Evolutionary conservation across 2,888 invertebrate species (phyloP).

Genomic region (Nomada ruficornis): DNA sequence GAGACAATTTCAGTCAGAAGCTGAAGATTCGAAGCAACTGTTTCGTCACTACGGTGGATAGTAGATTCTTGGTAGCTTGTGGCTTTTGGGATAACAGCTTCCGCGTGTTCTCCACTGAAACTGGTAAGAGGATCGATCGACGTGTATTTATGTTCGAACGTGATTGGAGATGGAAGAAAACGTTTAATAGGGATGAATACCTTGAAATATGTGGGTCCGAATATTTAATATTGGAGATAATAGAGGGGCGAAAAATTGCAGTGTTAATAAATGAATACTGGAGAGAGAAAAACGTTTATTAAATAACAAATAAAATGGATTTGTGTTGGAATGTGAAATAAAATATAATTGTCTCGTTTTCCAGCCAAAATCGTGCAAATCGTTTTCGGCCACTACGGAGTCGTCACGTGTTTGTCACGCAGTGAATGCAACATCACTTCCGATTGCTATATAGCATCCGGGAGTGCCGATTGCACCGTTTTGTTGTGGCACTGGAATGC

Average conservation of each 20-base stretch:
- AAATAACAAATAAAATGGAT: too few relatives aligned
- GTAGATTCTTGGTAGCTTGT: conserved; percentile 97
- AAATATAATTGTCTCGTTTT: conserved; percentile 61
- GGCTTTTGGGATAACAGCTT: conserved; percentile 99
- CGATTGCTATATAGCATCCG: conserved; percentile 99
- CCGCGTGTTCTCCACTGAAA: conserved; percentile 98
- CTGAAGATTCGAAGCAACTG: conserved; percentile 96
- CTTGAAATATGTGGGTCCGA: background rate
- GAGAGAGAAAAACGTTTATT: too few relatives aligned
- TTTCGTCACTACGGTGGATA: conserved; percentile 99
- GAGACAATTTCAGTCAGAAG: conserved; percentile 99
- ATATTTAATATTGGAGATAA: too few relatives aligned
- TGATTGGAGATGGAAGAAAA: background rate
- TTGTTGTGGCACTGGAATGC: conserved; percentile 99
- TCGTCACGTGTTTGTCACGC: conserved; percentile 98
- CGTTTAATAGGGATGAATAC: too few relatives aligned
- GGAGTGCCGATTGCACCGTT: conserved; percentile 99
- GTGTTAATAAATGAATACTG: too few relatives aligned
- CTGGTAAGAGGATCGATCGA: conserved; percentile 86
- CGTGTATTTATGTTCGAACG: background rate
- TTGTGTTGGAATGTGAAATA: background rate
- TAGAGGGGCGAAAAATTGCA: too few relatives aligned
- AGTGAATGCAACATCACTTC: conserved; percentile 99
- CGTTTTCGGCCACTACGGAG: conserved; percentile 99
- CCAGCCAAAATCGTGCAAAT: conserved; percentile 98